These are phyloP conservation scores for Athene cunicularia DNA, from an alignment of 2,113 vertebrate genomes.

Conservation along the genomic window DNA sequence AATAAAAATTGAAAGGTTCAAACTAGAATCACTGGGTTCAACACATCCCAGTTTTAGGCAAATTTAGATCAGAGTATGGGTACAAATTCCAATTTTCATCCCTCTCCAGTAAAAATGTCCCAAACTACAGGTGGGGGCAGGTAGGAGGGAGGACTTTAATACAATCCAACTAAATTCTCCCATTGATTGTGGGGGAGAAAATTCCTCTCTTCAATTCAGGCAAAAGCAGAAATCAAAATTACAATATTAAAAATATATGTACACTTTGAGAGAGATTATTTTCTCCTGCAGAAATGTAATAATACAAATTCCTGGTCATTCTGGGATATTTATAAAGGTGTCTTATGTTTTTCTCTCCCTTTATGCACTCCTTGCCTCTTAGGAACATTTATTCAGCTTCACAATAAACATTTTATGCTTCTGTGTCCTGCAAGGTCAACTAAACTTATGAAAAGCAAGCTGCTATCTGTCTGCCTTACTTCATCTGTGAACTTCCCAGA, in stretches of 20 bases:
- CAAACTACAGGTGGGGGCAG: background rate
- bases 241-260: background rate
- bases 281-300: background rate
- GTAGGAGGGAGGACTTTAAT: background rate
- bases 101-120: background rate
- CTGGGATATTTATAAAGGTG: background rate
- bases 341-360: background rate
- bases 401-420: conserved; percentile 30
- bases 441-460: conserved; percentile 42
- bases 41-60: background rate
- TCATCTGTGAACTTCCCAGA: conserved; percentile 57
- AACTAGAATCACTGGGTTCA: background rate
- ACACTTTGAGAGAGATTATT: background rate
- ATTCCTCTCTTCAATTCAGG: background rate
- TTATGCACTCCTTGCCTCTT: background rate
- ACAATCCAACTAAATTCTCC: background rate
- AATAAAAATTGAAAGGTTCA: background rate
- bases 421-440: conserved; percentile 50
- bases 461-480: conserved; percentile 23
- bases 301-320: background rate
- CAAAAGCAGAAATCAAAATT: background rate
- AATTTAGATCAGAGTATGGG: background rate
- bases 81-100: background rate
- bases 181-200: background rate
- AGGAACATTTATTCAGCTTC: conserved; percentile 1